Base-by-base conservation (phyloP, 2,113 vertebrate genomes). In the Hystrix brachyura region DNA sequence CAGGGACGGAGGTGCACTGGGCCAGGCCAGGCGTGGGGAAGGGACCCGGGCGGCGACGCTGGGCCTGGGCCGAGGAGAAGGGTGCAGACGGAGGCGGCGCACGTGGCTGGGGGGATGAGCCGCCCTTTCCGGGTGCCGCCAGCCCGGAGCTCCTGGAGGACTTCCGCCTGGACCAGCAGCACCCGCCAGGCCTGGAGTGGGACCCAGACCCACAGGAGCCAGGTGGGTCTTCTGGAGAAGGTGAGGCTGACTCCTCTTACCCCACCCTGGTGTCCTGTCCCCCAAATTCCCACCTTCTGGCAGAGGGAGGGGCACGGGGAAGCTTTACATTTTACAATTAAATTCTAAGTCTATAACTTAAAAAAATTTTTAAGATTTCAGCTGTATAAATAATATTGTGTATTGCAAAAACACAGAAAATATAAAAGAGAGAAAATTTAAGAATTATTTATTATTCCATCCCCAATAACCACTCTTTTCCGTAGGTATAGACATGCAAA, bases 31-130 rank as follows among this genome's bases (percentile, higher is more conserved):
- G 80, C 53, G 94, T 94, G 71, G 86, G 95, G 21, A 74, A 83
- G 55, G 82, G 57, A 9, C 60, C 95, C 71, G 65, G 0, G 46
- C 93, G 97, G 87, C 94, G 78, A 78, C 78, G 69, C 91, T 86
- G 57, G 83, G 98, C 98, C 95, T 97, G 98, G 98, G 46, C 69
- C 0, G 87, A 95, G 0, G 98, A 98, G 38, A 97, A 96, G n/a
- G 51, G 48, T 23, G n/a, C 43, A 0, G 21, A n/a, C 4, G 71
- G 53, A 51, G 27, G 59, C 1, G 4, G 17, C 5, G 0, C 34
- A 0, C 12, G 1, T 5, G 76, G 25, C 57, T 90, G 92, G 60
- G 71, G 14, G 10, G n/a, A 55, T 4, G 34, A 83, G 19, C 59
- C 4, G 3, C 23, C 62, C 34, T n/a, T 96, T 43, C 64, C 90